A percentile compares a stretch with the other conserved stretches of the same genome.
These are phyloP conservation scores for Bombyx huttoni DNA, from an alignment of 2,888 invertebrate genomes.

Conservation along the genomic window DNA sequence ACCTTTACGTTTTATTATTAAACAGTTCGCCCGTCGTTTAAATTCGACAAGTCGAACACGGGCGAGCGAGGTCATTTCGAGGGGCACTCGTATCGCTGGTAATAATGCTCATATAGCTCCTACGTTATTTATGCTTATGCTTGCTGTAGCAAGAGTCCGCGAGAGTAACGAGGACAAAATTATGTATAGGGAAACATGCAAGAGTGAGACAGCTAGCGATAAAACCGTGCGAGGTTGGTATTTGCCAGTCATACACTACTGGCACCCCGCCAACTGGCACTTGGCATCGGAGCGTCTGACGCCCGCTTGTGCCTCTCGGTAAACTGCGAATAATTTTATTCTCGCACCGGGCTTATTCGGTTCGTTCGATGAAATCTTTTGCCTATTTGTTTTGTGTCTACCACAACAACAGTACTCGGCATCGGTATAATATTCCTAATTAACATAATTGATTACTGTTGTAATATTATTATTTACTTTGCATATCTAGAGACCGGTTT, in stretches of 20 bases:
- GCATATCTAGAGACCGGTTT: slow-evolving; percentile 1
- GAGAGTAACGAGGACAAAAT: slow-evolving; percentile 18
- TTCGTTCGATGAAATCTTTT: slow-evolving; percentile 3
- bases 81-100: slow-evolving; percentile 37
- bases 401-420: slow-evolving; percentile 12
- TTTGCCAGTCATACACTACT: slow-evolving; percentile 52
- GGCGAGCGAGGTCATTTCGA: slow-evolving; percentile 33
- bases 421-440: slow-evolving; percentile 22
- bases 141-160: slow-evolving; percentile 4
- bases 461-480: slow-evolving; percentile 14
- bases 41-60: slow-evolving; percentile 21
- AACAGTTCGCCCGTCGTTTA: slow-evolving; percentile 20
- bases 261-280: slow-evolving; percentile 47
- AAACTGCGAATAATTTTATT: slow-evolving; percentile 40
- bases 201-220: slow-evolving; percentile 26
- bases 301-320: slow-evolving; percentile 22
- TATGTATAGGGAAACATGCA: slow-evolving; percentile 11
- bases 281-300: slow-evolving; percentile 32
- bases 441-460: slow-evolving; percentile 30
- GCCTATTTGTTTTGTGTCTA: slow-evolving; percentile 11
- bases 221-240: slow-evolving; percentile 34
- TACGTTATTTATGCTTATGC: slow-evolving; percentile 20
- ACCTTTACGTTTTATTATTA: slow-evolving; percentile 23
- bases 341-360: slow-evolving; percentile 18
- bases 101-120: slow-evolving; percentile 18